Conservation (phyloP, 2,113 vertebrate species). For the Lanius ludovicianus region DNA sequence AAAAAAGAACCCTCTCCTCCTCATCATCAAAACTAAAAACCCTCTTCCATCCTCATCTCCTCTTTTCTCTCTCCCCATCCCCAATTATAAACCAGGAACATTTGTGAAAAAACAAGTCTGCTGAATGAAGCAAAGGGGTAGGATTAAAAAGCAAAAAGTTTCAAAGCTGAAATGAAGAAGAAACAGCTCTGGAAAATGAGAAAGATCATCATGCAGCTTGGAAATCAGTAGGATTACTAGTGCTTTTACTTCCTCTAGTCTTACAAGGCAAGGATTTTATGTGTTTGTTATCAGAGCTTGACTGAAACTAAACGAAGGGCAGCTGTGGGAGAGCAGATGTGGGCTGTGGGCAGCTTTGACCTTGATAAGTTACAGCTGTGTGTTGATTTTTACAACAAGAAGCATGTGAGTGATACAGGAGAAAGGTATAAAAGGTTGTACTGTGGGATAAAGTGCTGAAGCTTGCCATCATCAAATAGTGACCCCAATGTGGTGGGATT, state of each 20-base stretch:
- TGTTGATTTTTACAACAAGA: too few relatives aligned
- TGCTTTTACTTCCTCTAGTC: not conserved
- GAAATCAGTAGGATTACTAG: not conserved
- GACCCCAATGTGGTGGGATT: too few relatives aligned
- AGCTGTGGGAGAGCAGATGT: not conserved
- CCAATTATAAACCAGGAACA: not conserved
- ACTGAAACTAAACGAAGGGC: not conserved
- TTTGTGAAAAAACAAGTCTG: not conserved
- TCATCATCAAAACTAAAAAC: not conserved
- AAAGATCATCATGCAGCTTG: not conserved
- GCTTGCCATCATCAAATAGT: too few relatives aligned
- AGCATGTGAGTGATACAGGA: too few relatives aligned
- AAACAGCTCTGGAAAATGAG: not conserved
- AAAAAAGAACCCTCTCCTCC: not conserved
- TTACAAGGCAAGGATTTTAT: not conserved
- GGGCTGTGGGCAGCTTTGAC: too few relatives aligned
- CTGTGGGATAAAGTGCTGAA: too few relatives aligned
- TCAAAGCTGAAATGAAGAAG: not conserved
- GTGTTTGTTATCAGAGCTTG: not conserved
- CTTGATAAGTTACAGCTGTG: too few relatives aligned
- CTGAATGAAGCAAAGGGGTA: not conserved
- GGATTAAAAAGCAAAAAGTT: not conserved
- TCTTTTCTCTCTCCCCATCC: not conserved
- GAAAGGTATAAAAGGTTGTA: too few relatives aligned
- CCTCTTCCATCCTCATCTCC: not conserved